phyloP scores from a whole-genome alignment of 2,888 invertebrate species.

The Caenorhabditis virilis region DNA sequence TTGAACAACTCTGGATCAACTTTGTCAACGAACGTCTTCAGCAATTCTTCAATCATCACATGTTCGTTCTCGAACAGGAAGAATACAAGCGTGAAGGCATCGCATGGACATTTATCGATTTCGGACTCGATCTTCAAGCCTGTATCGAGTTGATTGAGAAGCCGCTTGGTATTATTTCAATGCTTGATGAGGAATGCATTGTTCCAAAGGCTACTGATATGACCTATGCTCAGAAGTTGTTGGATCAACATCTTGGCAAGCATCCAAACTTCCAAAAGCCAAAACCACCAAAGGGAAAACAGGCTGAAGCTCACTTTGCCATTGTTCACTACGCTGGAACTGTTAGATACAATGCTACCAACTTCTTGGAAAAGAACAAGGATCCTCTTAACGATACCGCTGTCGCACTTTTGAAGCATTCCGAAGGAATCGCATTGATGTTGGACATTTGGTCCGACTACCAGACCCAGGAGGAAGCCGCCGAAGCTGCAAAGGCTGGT shows the following conservation, averaged over 20 bases:
- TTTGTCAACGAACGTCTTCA: slow-evolving; percentile 73
- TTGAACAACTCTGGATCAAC: slow-evolving; percentile 73
- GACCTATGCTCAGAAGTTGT: slow-evolving; percentile 98
- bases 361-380: slow-evolving; percentile 73
- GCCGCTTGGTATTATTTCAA: slow-evolving; percentile 99
- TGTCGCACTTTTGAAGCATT: slow-evolving; percentile 69
- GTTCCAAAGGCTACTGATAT: slow-evolving; percentile 99
- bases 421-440: slow-evolving; percentile 78
- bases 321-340: slow-evolving; percentile 98
- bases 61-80: slow-evolving; percentile 73
- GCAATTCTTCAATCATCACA: slow-evolving; percentile 74
- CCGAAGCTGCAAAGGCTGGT: slow-evolving; percentile 64
- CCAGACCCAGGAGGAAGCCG: slow-evolving; percentile 67
- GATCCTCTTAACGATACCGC: slow-evolving; percentile 72
- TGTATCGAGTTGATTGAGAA: slow-evolving; percentile 94
- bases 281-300: slow-evolving; percentile 74
- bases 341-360: slow-evolving; percentile 74
- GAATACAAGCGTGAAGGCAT: slow-evolving; percentile 75
- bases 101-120: slow-evolving; percentile 94
- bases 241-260: slow-evolving; percentile 93
- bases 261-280: slow-evolving; percentile 96
- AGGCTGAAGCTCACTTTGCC: slow-evolving; percentile 95
- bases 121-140: slow-evolving; percentile 93
- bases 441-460: slow-evolving; percentile 73
- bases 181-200: slow-evolving; percentile 99